phyloP scores from a whole-genome alignment of 2,888 invertebrate genomes.

The Harpalus rufipes region DNA sequence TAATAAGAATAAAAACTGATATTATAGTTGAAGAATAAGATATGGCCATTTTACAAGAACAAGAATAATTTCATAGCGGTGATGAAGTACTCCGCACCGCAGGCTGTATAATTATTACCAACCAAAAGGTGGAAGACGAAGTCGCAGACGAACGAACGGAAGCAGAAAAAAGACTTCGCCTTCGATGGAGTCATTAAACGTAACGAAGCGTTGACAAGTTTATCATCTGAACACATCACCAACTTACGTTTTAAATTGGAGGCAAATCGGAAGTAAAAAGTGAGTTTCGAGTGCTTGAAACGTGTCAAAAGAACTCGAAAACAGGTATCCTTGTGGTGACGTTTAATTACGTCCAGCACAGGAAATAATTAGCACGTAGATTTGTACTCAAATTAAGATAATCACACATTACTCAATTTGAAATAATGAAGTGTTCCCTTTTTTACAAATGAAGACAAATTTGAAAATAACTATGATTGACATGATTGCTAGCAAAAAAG shows the following conservation, averaged over 20 bases:
- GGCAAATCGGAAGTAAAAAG: not conserved
- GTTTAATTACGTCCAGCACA: too few relatives aligned
- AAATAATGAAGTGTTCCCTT: too few relatives aligned
- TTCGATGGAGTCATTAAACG: slow-evolving; percentile 21
- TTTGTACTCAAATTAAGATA: too few relatives aligned
- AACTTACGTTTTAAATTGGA: slow-evolving; percentile 25
- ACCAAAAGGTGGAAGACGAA: not conserved
- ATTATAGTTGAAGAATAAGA: not conserved
- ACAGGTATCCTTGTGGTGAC: too few relatives aligned
- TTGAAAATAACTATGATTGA: too few relatives aligned
- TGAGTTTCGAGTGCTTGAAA: not conserved
- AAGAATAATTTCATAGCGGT: not conserved
- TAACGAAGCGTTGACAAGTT: slow-evolving; percentile 36
- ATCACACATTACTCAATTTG: too few relatives aligned
- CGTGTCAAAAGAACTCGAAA: not conserved
- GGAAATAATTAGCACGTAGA: too few relatives aligned
- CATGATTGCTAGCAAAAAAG: too few relatives aligned
- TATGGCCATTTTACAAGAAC: too few relatives aligned
- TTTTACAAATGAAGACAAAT: too few relatives aligned
- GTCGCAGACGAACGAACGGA: not conserved
- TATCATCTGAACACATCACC: slow-evolving; percentile 4
- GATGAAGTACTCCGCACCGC: not conserved
- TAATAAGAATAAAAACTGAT: not conserved
- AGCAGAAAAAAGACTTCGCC: slow-evolving; percentile 1
- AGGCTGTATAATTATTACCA: not conserved